These are phyloP conservation scores for Siniperca scherzeri DNA, from an alignment of 2,797 vertebrate species.

Conservation along the genomic window DNA sequence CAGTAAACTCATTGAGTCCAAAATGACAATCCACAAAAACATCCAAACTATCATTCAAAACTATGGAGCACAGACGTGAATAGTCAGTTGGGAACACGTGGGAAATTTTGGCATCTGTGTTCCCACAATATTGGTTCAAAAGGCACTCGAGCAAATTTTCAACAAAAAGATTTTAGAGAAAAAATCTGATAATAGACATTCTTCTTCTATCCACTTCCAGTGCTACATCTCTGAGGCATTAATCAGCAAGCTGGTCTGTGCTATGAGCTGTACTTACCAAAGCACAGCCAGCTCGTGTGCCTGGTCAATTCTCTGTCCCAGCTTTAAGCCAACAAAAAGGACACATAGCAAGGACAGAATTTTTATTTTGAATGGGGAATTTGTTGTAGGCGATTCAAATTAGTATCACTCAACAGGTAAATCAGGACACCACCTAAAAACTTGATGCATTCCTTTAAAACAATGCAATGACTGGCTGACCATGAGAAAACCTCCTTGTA, in stretches of 20 bases:
- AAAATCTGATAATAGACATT: no score
- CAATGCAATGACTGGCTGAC: not conserved
- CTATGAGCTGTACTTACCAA: not conserved
- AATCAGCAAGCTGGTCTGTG: not conserved
- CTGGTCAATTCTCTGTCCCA: not conserved
- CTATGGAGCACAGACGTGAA: not conserved
- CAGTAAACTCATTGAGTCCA: not conserved
- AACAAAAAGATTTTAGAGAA: not conserved
- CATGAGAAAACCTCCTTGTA: conserved; percentile 5
- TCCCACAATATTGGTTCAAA: not conserved
- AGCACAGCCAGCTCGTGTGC: not conserved
- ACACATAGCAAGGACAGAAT: not conserved
- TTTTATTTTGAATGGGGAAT: not conserved
- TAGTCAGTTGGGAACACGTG: not conserved
- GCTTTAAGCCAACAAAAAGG: not conserved
- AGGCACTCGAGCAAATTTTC: not conserved
- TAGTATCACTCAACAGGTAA: conserved; percentile 22
- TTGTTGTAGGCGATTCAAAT: not conserved
- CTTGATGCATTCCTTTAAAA: not conserved
- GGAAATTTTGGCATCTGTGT: not conserved
- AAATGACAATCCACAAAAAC: not conserved
- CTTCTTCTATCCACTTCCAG: not conserved
- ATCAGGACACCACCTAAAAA: not conserved
- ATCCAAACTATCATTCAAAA: not conserved
- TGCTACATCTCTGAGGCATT: not conserved